phyloP scores from a whole-genome alignment of 2,888 invertebrate genomes.

The Nomada fabriciana region DNA sequence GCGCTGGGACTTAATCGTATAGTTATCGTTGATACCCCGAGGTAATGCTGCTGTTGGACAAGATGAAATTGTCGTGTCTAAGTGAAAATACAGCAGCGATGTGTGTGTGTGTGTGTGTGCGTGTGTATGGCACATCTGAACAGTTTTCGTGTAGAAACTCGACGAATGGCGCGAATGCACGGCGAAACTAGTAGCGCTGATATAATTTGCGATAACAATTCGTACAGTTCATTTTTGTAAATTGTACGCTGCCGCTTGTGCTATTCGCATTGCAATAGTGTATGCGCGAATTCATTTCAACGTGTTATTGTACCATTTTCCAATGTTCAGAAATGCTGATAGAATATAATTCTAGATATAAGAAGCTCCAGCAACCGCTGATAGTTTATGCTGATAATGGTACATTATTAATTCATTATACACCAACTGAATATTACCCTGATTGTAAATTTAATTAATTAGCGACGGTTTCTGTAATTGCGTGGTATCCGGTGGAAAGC shows the following conservation, averaged over 20 bases:
- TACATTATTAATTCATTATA: neutral
- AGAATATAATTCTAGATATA: too few species aligned
- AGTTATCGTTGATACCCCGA: slow-evolving; percentile 50
- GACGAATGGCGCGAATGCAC: neutral
- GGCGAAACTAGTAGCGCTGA: neutral
- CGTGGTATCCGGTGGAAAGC: neutral
- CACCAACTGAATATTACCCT: neutral
- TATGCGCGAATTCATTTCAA: too few species aligned
- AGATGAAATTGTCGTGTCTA: slow-evolving; percentile 57
- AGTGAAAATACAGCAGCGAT: slow-evolving; percentile 37
- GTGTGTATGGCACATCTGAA: neutral
- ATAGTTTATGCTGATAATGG: neutral
- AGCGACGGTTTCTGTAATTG: slow-evolving; percentile 5
- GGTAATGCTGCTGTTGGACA: neutral
- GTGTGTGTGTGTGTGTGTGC: slow-evolving; percentile 7
- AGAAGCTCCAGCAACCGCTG: too few species aligned
- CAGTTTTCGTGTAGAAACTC: slow-evolving; percentile 8
- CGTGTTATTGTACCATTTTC: too few species aligned
- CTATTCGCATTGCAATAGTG: too few species aligned
- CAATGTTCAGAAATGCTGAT: too few species aligned
- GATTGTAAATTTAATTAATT: slow-evolving; percentile 9
- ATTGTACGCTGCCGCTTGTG: too few species aligned
- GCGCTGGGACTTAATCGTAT: slow-evolving; percentile 60
- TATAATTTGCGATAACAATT: neutral
- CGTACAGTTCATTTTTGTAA: neutral